Percentiles rank a stretch among this genome's conserved stretches.
These are phyloP conservation scores for Tromatobia lineatoria DNA, from an alignment of 2,888 invertebrate species.

Conservation along the genomic window DNA sequence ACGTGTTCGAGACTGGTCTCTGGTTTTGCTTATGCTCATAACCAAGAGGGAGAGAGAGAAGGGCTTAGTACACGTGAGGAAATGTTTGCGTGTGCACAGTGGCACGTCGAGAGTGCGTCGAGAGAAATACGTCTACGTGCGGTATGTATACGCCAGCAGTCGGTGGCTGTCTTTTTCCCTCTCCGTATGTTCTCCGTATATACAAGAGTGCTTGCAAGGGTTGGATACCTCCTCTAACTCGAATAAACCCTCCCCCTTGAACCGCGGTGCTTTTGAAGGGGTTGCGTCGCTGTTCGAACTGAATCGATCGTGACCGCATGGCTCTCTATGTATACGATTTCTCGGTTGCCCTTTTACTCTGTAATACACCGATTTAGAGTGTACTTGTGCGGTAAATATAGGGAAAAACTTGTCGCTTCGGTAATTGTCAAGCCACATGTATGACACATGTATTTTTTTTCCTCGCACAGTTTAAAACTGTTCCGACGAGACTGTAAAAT, in stretches of 20 bases:
- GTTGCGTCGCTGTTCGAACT: slow-evolving; percentile 74
- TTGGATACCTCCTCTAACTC: slow-evolving; percentile 54
- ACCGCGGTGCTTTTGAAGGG: slow-evolving; percentile 75
- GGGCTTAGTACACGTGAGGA: slow-evolving; percentile 56
- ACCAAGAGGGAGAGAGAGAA: slow-evolving; percentile 11
- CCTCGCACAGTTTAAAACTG: background rate
- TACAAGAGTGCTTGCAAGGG: slow-evolving; percentile 28
- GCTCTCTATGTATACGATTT: slow-evolving; percentile 59
- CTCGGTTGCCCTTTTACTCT: slow-evolving; percentile 21
- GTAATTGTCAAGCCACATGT: background rate
- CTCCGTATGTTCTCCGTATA: slow-evolving; percentile 40
- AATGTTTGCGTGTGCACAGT: slow-evolving; percentile 65
- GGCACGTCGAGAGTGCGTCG: slow-evolving; percentile 48
- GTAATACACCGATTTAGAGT: slow-evolving; percentile 74
- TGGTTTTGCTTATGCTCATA: slow-evolving; percentile 30
- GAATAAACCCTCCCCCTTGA: slow-evolving; percentile 50
- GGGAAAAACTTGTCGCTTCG: slow-evolving; percentile 2
- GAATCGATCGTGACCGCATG: slow-evolving; percentile 79
- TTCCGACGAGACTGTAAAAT: background rate
- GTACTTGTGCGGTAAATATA: slow-evolving; percentile 14
- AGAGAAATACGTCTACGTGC: slow-evolving; percentile 53
- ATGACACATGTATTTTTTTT: background rate
- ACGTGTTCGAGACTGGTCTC: slow-evolving; percentile 44
- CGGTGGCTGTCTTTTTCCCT: slow-evolving; percentile 57
- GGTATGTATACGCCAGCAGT: slow-evolving; percentile 39